phyloP scores from a whole-genome alignment of 2,797 vertebrate species.

The Hylomyscus alleni region DNA sequence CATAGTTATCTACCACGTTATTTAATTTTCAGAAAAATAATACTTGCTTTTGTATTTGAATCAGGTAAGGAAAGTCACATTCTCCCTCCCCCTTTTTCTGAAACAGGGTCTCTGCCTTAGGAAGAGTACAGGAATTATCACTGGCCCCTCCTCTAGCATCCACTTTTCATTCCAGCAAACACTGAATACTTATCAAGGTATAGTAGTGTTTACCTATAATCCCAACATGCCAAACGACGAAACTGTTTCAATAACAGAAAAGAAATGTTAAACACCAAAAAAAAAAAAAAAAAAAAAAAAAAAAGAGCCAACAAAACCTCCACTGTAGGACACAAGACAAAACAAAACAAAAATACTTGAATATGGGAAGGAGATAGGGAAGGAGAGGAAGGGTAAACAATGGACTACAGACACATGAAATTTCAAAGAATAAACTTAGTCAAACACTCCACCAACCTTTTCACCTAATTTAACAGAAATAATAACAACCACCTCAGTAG shows the following conservation, averaged over 20 bases:
- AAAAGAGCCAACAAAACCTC: neutral
- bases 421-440: neutral
- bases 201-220: neutral
- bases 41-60: constrained; percentile 7
- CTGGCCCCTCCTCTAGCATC: neutral
- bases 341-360: neutral
- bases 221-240: neutral
- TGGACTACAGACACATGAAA: neutral
- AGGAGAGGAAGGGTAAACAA: neutral
- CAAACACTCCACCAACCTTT: neutral
- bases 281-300: neutral
- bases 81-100: neutral
- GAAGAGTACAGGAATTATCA: constrained; percentile 18
- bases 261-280: neutral
- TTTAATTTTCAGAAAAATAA: neutral
- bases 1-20: neutral
- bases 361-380: neutral
- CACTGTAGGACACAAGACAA: neutral
- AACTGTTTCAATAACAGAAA: neutral
- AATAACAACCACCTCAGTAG: neutral
- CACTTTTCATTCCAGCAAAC: constrained; percentile 23
- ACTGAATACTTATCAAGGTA: neutral
- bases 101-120: neutral
- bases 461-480: constrained; percentile 29
- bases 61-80: neutral